Evolutionary conservation across 2,888 invertebrate species (phyloP).

Genomic region (Leucoptera coffeella): DNA sequence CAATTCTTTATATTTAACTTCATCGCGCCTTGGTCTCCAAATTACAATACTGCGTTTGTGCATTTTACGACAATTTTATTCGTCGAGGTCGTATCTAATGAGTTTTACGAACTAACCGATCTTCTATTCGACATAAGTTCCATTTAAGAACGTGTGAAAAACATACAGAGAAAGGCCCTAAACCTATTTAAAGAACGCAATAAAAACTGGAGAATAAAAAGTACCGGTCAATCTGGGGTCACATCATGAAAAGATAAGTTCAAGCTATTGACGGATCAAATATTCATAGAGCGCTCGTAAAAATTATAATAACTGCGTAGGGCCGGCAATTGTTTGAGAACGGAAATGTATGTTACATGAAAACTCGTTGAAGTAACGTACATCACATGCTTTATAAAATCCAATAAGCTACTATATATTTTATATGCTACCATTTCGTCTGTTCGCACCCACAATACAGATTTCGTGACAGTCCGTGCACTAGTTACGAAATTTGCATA

Average conservation of each 20-base stretch:
- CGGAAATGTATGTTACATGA: too few species aligned
- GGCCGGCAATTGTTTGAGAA: slow-evolving; percentile 34
- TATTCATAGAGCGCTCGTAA: slow-evolving; percentile 6
- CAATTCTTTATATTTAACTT: too few species aligned
- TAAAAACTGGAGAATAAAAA: slow-evolving; percentile 20
- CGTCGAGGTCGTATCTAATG: slow-evolving; percentile 9
- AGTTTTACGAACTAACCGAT: slow-evolving; percentile 32
- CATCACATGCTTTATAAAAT: too few species aligned
- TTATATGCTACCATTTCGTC: too few species aligned
- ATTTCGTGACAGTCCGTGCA: too few species aligned
- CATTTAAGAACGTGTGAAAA: slow-evolving; percentile 45
- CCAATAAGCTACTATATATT: too few species aligned
- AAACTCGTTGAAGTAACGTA: too few species aligned
- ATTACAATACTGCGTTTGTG: too few species aligned
- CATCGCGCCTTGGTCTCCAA: too few species aligned
- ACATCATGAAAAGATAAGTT: slow-evolving; percentile 36
- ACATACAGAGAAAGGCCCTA: slow-evolving; percentile 28
- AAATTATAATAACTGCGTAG: too few species aligned
- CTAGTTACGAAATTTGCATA: neutral
- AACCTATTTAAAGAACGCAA: slow-evolving; percentile 12
- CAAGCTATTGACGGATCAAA: slow-evolving; percentile 33
- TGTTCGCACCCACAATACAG: too few species aligned
- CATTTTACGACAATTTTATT: slow-evolving; percentile 46
- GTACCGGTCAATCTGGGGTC: slow-evolving; percentile 19
- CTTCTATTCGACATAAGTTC: slow-evolving; percentile 26